Conservation (phyloP, 2,888 invertebrate genomes). For the Danaus chrysippus region DNA sequence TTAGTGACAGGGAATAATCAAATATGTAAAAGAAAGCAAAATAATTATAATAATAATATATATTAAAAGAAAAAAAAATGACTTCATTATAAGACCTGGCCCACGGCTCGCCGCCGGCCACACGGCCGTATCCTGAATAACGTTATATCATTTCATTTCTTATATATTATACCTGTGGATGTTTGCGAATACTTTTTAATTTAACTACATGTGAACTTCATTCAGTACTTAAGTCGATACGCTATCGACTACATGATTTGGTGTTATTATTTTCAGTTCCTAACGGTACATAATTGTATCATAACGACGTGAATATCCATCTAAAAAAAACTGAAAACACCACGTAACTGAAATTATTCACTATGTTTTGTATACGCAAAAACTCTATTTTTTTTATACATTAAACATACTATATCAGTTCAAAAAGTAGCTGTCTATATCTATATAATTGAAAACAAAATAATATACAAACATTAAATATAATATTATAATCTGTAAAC, state of each 20-base stretch:
- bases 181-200: slow-evolving; percentile 5
- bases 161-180: background rate
- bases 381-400: slow-evolving; percentile 33
- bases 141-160: slow-evolving; percentile 2
- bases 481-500: slow-evolving; percentile 38
- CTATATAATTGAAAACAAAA: slow-evolving; percentile 46
- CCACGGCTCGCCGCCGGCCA: background rate
- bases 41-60: slow-evolving; percentile 10
- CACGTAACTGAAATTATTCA: slow-evolving; percentile 9
- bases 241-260: background rate
- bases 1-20: slow-evolving; percentile 19
- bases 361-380: slow-evolving; percentile 12
- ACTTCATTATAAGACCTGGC: background rate
- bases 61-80: slow-evolving; percentile 14
- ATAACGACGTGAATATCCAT: background rate
- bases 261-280: background rate
- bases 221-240: background rate
- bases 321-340: slow-evolving; percentile 12
- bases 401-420: slow-evolving; percentile 39
- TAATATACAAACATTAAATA: slow-evolving; percentile 41
- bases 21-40: slow-evolving; percentile 22
- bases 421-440: slow-evolving; percentile 43
- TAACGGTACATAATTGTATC: background rate
- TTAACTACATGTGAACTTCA: slow-evolving; percentile 1
- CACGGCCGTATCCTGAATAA: background rate